phyloP scores from a whole-genome alignment of 1,140 invertebrate species.

The Helicoverpa armigera region DNA sequence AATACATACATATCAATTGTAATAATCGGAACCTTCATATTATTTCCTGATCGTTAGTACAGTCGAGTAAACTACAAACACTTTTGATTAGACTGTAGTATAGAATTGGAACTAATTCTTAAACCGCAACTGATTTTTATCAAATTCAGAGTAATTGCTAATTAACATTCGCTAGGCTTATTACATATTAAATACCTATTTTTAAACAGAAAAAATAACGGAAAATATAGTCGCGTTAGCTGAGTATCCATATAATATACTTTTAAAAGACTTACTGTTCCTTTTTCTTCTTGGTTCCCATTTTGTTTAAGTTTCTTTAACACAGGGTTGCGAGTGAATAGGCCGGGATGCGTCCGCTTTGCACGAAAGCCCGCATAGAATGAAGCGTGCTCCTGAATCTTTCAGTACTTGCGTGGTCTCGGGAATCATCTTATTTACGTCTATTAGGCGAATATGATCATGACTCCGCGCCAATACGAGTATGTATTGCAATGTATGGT shows the following conservation, averaged over 20 bases:
- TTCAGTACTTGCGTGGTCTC: slow-evolving; percentile 15
- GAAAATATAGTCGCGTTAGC: background rate
- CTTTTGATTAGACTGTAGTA: too few species aligned
- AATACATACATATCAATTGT: too few species aligned
- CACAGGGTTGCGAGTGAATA: background rate
- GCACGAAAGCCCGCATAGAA: slow-evolving; percentile 11
- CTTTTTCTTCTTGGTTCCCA: slow-evolving; percentile 48
- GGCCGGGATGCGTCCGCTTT: slow-evolving; percentile 7
- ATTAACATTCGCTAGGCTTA: slow-evolving; percentile 26
- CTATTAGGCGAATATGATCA: slow-evolving; percentile 14
- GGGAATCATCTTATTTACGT: slow-evolving; percentile 36
- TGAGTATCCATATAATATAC: background rate
- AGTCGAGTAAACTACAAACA: too few species aligned
- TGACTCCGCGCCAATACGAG: background rate
- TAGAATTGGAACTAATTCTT: too few species aligned
- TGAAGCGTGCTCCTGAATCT: slow-evolving; percentile 26
- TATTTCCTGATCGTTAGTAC: too few species aligned
- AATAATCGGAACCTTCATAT: too few species aligned
- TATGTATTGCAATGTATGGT: background rate
- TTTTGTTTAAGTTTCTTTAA: slow-evolving; percentile 1
- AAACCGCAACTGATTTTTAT: background rate
- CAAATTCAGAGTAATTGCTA: background rate
- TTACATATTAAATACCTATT: background rate
- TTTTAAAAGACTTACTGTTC: slow-evolving; percentile 31
- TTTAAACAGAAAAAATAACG: slow-evolving; percentile 5